Evolutionary conservation across 2,113 vertebrate genomes (phyloP), one percentile per base, ranked within the genome.

Genomic region (Brienomyrus brachyistius): DNA sequence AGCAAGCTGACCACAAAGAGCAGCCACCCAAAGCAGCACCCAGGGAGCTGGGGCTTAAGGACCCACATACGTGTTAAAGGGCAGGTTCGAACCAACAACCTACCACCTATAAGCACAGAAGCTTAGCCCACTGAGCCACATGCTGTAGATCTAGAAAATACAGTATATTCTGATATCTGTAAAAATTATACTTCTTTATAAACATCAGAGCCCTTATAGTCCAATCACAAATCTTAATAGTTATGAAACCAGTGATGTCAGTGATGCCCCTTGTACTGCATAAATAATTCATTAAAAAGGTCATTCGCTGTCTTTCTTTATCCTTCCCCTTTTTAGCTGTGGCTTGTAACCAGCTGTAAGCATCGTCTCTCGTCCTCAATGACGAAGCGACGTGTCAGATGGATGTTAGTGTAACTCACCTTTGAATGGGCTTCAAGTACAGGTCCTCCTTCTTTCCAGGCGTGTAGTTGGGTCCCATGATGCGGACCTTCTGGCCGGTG

Each of bases 361-460:
- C 17, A 0, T 15, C 35, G 3, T 19, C 70, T 43, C 5, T n/a
- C 15, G 3, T 7, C 86, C 50, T 6, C 31, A 54, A 35, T 43
- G 51, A 56, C 2, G 1, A 59, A 66, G 50, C 35, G 4, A 47
- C 9, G 40, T 2, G 54, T 52, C 27, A 23, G 50, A 54, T 21
- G 51, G 50, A 45, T 45, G 21, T n/a, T 17, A 17, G 13, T 19
- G 35, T 17, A 15, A 66, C 43, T 88, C 90, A 94, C 93, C 94
- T 95, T 90, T 96, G 95, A 90, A 95, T 94, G 27, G 93, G 92
- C 54, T 94, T 95, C 23, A 95, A 8, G 84, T 94, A 95, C 86
- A 94, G 93, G 88, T 95, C 94, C 80, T 96, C 94, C 45, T 95
- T 96, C 90, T 95, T 95, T 56, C 94, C 94, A 52, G 93, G 94